Conservation (phyloP, 2,113 vertebrate genomes). For the Sebastes schlegelii region DNA sequence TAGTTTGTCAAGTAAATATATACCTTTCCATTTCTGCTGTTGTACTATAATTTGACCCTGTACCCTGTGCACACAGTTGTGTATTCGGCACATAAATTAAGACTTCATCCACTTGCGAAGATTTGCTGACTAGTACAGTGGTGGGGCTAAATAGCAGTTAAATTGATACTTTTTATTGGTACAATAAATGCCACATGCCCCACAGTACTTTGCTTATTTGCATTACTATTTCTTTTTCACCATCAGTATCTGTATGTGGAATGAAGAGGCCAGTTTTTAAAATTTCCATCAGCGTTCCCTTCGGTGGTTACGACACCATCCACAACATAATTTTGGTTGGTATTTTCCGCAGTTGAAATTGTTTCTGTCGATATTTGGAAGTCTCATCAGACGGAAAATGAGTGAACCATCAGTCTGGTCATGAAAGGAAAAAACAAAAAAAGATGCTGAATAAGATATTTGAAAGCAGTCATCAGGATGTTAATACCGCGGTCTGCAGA, state of each 20-base stretch:
- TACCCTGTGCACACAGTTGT: not conserved
- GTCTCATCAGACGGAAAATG: slow-evolving; percentile 38
- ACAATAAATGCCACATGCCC: slow-evolving; percentile 22
- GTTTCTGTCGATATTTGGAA: slow-evolving; percentile 38
- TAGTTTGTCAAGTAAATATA: not conserved
- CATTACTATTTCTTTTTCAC: slow-evolving; percentile 13
- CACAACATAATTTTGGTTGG: slow-evolving; percentile 45
- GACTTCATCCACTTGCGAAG: not conserved
- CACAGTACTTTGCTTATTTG: too few relatives aligned
- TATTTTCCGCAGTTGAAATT: slow-evolving; percentile 48
- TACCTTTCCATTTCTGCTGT: not conserved
- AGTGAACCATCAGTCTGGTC: slow-evolving; percentile 30
- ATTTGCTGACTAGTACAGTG: slow-evolving; percentile 16
- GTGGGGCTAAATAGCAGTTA: slow-evolving; percentile 26
- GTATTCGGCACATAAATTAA: not conserved
- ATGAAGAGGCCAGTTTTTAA: not conserved
- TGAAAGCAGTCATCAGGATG: slow-evolving; percentile 32
- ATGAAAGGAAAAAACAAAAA: slow-evolving; percentile 46
- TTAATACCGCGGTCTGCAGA: slow-evolving; percentile 37
- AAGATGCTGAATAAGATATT: slow-evolving; percentile 54
- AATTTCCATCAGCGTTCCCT: slow-evolving; percentile 49
- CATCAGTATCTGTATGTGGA: not conserved
- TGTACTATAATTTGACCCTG: not conserved
- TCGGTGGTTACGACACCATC: slow-evolving; percentile 21
- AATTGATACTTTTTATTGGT: slow-evolving; percentile 17